Percentiles rank a stretch among this genome's conserved stretches.
phyloP scores from a whole-genome alignment of 2,113 vertebrate species.

The Campylorhamphus procurvoides region DNA sequence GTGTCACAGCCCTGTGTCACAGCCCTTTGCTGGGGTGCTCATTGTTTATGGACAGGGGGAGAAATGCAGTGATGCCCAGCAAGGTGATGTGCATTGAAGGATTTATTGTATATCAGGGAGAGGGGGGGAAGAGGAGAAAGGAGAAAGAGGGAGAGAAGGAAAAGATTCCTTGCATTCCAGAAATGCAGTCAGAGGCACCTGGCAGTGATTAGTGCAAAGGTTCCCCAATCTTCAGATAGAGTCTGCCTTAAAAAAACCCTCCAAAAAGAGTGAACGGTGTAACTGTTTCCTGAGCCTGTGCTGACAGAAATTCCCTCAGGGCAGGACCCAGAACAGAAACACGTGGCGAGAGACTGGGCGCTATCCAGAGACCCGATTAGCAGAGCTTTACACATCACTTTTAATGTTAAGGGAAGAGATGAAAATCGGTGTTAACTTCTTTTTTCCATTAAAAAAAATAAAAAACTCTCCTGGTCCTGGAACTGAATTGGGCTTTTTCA shows the following conservation, averaged over 20 bases:
- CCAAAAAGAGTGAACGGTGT: slow-evolving; percentile 85
- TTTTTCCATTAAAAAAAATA: background rate
- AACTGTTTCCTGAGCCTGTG: slow-evolving; percentile 92
- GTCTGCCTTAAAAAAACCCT: slow-evolving; percentile 47
- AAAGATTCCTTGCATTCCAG: slow-evolving; percentile 85
- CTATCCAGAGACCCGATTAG: slow-evolving; percentile 79
- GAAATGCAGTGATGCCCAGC: slow-evolving; percentile 36
- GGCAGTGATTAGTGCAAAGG: slow-evolving; percentile 86
- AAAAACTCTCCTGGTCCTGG: slow-evolving; percentile 35
- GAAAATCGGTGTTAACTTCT: slow-evolving; percentile 58
- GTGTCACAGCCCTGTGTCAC: background rate
- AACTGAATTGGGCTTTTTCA: slow-evolving; percentile 43
- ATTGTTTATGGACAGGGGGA: background rate
- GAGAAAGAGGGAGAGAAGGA: slow-evolving; percentile 43
- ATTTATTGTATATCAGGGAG: slow-evolving; percentile 73
- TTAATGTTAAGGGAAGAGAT: slow-evolving; percentile 68
- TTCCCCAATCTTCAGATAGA: slow-evolving; percentile 89
- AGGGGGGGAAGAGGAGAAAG: background rate
- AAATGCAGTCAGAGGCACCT: slow-evolving; percentile 77
- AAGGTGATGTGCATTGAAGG: slow-evolving; percentile 70
- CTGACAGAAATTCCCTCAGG: slow-evolving; percentile 87
- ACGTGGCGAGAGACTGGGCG: slow-evolving; percentile 79
- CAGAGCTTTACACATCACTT: slow-evolving; percentile 74
- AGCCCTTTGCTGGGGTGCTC: background rate
- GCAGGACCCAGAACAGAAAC: slow-evolving; percentile 82